A percentile compares a stretch with the other conserved stretches of the same genome.
phyloP scores from a whole-genome alignment of 2,113 vertebrate genomes.

The Crocuta crocuta region DNA sequence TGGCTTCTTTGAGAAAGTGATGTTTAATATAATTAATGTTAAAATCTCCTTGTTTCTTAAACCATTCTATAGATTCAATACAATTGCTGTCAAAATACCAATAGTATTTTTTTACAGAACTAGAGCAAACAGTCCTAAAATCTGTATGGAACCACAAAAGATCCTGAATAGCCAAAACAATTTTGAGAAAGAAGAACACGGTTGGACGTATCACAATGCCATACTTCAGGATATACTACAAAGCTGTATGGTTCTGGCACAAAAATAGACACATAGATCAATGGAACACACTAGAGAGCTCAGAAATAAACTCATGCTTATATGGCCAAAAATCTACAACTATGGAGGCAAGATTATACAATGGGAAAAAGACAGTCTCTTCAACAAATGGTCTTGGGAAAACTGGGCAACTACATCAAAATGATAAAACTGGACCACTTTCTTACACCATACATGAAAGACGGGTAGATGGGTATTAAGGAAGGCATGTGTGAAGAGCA shows the following conservation, averaged over 20 bases:
- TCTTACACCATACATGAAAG: background rate
- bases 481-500: too few relatives aligned
- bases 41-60: background rate
- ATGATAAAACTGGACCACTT: background rate
- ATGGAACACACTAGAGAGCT: background rate
- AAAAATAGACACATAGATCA: background rate
- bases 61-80: background rate
- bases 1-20: conserved; percentile 12
- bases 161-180: background rate
- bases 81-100: background rate
- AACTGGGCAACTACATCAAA: background rate
- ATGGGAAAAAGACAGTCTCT: background rate
- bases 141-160: background rate
- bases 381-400: background rate
- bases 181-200: background rate
- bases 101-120: background rate
- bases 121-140: background rate
- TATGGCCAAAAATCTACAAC: background rate
- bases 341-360: background rate
- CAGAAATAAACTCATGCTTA: background rate
- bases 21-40: background rate
- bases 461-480: too few relatives aligned
- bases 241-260: background rate
- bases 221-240: background rate
- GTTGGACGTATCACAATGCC: background rate